Conservation (phyloP, 2,888 invertebrate species). For the Lymantria dispar region DNA sequence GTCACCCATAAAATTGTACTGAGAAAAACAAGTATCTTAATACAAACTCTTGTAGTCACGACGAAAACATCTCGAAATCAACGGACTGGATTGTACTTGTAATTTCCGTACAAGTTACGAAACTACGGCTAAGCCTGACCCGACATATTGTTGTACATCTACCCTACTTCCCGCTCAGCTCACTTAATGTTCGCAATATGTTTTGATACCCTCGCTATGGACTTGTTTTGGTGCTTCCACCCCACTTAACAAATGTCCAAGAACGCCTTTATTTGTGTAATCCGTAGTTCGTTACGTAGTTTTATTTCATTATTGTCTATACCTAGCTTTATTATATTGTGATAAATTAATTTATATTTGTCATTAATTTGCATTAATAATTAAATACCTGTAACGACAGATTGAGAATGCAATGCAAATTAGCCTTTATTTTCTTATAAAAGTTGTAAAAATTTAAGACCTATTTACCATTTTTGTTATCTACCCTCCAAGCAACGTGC, state of each 20-base stretch:
- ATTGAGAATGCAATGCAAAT: no score
- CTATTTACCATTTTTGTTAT: no score
- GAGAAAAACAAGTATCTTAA: no score
- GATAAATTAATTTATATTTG: no score
- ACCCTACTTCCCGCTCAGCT: constrained; percentile 17
- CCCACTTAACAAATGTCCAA: constrained; percentile 22
- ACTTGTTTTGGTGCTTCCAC: constrained; percentile 28
- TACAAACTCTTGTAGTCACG: background rate
- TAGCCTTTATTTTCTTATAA: no score
- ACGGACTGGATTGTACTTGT: constrained; percentile 10
- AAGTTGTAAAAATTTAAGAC: no score
- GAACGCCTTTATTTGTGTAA: constrained; percentile 11
- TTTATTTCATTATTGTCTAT: background rate
- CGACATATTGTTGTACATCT: constrained; percentile 16
- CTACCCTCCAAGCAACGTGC: no score
- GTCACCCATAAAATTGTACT: no score
- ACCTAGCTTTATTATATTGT: background rate
- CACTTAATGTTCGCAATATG: constrained; percentile 34
- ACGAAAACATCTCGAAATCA: background rate
- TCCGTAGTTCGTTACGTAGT: constrained; percentile 1
- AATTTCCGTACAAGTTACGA: constrained; percentile 19
- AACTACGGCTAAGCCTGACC: constrained; percentile 13
- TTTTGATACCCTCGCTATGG: constrained; percentile 29
- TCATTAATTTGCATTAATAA: no score
- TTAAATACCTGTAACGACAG: no score